Base-by-base conservation (phyloP, 2,113 vertebrate genomes). In the Tetrax tetrax region DNA sequence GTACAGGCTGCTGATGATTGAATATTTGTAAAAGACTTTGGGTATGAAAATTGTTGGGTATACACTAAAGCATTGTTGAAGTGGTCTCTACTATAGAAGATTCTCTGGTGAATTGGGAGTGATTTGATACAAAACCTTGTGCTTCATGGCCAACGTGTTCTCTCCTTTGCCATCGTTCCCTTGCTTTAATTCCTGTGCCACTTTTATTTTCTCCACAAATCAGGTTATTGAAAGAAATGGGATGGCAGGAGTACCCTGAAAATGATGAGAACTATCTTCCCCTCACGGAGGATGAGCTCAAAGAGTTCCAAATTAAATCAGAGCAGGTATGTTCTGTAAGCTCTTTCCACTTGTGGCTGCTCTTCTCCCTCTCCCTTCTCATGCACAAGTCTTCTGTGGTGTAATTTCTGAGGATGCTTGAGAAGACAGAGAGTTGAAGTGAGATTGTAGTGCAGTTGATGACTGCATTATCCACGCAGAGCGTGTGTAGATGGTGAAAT, bases 211-310 rank as follows among this genome's bases (percentile, higher is more conserved):
- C 89, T 94, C 47, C 68, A 29, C 74, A 19, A 43, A 35, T 61
- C 90, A 99, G 99, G 97, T 98, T 99, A 98, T 95, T 99, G 97
- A 99, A 99, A 98, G 99, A 99, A 97, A 99, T 99, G 99, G 99
- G 99, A 95, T 99, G 99, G 99, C 99, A 99, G 97, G 99, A 99
- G 88, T 99, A 99, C 95, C 99, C 99, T 91, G 99, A 99, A 97
- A 99, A 99, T n/a, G 99, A 99, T 89, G 99, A 99, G 96, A 99
- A 98, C 98, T 99, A 98, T 98, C 98, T 99, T 98, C 99, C 99
- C 85, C 98, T 99, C 95, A 99, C 99, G 2, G 99, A 99, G 95
- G 99, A 99, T 76, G 99, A 99, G 96, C 98, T 99, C 96, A 99
- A 97, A 98, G 99, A 99, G 98, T 99, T 99, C 97, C 99, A 99